A percentile compares a stretch with the other conserved stretches of the same genome.
These are phyloP conservation scores for Oscheius myriophilus DNA, from an alignment of 2,888 invertebrate species.

Conservation along the genomic window DNA sequence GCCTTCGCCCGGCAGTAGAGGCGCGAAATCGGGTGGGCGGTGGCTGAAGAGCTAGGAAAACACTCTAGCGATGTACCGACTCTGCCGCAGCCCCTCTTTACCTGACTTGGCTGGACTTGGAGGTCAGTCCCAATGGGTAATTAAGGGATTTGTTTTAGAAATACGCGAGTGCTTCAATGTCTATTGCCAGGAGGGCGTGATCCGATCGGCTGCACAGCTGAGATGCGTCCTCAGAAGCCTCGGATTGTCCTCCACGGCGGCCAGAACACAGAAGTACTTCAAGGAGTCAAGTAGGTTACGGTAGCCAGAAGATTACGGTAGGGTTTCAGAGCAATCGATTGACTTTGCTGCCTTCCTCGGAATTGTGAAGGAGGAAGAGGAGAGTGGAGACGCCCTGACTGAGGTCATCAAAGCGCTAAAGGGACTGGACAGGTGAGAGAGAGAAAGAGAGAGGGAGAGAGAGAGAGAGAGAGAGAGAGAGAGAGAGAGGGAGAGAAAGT, in stretches of 20 bases:
- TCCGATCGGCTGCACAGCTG: constrained; percentile 42
- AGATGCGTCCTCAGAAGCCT: constrained; percentile 49
- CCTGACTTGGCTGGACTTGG: constrained; percentile 12
- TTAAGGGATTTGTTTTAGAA: constrained; percentile 31
- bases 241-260: constrained; percentile 48
- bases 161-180: constrained; percentile 55
- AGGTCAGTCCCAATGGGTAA: not conserved
- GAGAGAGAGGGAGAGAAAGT: too few relatives aligned
- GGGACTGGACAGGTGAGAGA: constrained; percentile 41
- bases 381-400: constrained; percentile 42
- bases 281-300: constrained; percentile 29
- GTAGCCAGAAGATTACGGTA: not conserved
- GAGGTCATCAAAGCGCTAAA: constrained; percentile 53
- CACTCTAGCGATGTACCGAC: constrained; percentile 19
- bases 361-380: constrained; percentile 48
- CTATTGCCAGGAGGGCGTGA: constrained; percentile 39
- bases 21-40: not conserved
- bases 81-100: constrained; percentile 19
- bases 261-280: constrained; percentile 42
- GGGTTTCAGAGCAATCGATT: constrained; percentile 41
- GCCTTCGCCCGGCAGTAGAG: too few relatives aligned
- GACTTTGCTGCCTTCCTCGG: constrained; percentile 49
- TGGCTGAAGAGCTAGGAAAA: constrained; percentile 26
- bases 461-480: not conserved
- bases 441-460: not conserved